A percentile compares a stretch with the other conserved stretches of the same genome.
These are phyloP conservation scores for Pantherophis alleghaniensis DNA, from an alignment of 2,797 vertebrate species.

Conservation along the genomic window DNA sequence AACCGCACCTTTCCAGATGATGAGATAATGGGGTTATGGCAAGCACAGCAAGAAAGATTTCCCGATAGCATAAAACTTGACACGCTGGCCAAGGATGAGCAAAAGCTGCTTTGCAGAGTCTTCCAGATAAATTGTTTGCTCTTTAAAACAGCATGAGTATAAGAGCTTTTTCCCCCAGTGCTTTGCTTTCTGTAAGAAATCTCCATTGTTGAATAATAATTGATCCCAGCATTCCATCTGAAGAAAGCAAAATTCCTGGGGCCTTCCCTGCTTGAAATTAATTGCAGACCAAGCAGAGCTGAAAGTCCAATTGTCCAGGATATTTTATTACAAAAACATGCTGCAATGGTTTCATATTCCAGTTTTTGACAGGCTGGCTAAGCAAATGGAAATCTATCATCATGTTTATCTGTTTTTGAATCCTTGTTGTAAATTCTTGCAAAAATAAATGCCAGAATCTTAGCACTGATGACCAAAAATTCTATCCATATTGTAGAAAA, in stretches of 20 bases:
- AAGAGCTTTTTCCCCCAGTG: slow-evolving; percentile 39
- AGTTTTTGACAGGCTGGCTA: slow-evolving; percentile 50
- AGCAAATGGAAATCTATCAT: slow-evolving; percentile 53
- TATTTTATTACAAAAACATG: slow-evolving; percentile 48
- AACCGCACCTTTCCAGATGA: slow-evolving; percentile 50
- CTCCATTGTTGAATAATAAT: slow-evolving; percentile 56
- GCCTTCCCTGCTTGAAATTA: slow-evolving; percentile 55
- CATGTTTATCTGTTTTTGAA: slow-evolving; percentile 56
- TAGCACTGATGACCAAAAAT: slow-evolving; percentile 40
- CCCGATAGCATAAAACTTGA: slow-evolving; percentile 17
- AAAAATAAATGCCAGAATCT: slow-evolving; percentile 54
- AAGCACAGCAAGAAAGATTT: slow-evolving; percentile 32
- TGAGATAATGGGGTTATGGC: slow-evolving; percentile 27
- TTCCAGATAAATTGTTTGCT: slow-evolving; percentile 40
- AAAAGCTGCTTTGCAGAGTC: slow-evolving; percentile 17
- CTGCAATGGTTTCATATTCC: slow-evolving; percentile 29
- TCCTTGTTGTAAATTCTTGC: slow-evolving; percentile 37
- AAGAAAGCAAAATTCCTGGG: slow-evolving; percentile 48
- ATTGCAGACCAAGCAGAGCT: slow-evolving; percentile 49
- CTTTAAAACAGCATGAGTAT: slow-evolving; percentile 29
- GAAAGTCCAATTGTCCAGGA: slow-evolving; percentile 52
- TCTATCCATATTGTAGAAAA: slow-evolving; percentile 30
- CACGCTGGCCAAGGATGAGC: slow-evolving; percentile 35
- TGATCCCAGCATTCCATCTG: slow-evolving; percentile 46
- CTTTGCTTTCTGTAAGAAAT: slow-evolving; percentile 38